These are phyloP conservation scores for Gerris lacustris DNA, from an alignment of 2,888 invertebrate species.

Conservation along the genomic window DNA sequence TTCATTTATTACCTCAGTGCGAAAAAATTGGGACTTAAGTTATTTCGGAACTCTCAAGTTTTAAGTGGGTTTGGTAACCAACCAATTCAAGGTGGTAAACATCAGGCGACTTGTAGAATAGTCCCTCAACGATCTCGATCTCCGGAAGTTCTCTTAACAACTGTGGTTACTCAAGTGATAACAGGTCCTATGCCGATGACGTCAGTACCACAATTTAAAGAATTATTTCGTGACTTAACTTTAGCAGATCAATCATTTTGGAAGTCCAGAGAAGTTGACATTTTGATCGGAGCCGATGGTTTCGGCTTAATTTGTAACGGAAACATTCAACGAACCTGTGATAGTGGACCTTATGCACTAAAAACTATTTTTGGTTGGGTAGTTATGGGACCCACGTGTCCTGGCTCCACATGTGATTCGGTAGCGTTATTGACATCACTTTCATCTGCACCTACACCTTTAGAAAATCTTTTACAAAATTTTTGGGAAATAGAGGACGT, in stretches of 20 bases:
- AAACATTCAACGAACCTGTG: not conserved
- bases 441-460: not conserved
- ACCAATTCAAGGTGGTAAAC: not conserved
- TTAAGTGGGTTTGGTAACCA: conserved; percentile 6
- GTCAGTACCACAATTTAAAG: not conserved
- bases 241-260: conserved; percentile 14
- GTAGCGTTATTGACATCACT: too few species aligned
- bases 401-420: too few species aligned
- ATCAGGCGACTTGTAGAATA: conserved; percentile 4
- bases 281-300: conserved; percentile 10
- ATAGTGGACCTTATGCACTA: not conserved
- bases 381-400: conserved; percentile 2
- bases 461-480: not conserved
- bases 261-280: conserved; percentile 1
- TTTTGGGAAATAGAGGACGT: conserved; percentile 18
- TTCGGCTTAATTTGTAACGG: conserved; percentile 6
- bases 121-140: not conserved
- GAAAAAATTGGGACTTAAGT: conserved; percentile 10
- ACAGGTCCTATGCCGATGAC: not conserved
- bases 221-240: not conserved
- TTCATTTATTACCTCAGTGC: conserved; percentile 10
- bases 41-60: not conserved
- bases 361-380: conserved; percentile 11
- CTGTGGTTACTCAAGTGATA: conserved; percentile 5
- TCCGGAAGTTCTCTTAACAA: not conserved